Base-by-base conservation (phyloP, 2,888 invertebrate genomes). In the Heteromyza rotundicornis region DNA sequence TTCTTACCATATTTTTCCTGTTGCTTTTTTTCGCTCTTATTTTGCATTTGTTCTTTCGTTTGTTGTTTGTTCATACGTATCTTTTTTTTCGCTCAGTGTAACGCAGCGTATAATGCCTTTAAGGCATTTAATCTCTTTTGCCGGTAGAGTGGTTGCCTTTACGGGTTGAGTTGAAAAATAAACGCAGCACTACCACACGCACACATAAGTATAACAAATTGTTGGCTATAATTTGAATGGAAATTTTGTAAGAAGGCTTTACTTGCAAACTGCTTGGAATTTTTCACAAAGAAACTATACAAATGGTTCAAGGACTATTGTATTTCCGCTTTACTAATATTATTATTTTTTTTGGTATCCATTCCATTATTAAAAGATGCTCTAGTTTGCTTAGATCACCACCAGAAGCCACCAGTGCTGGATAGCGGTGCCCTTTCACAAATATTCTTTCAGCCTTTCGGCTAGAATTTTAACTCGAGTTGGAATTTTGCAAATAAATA, bases 121-220 rank as follows among this genome's bases (percentile, higher is more conserved):
- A 72, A 72, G 75, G 75, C 74, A 75, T 74, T 74, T 70, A 75
- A 75, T 75, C 75, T 75, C 75, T 74, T 73, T 75, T 74, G 73
- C n/a, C n/a, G n/a, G n/a, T 75, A 72, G 68, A 68, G 70, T 71
- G 74, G 64, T 63, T 69, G 35, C 57, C 55, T 60, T 60, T 60
- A 35, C 47, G 35, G 32, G 35, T 63, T 61, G 64, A 65, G 67
- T 65, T 69, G 71, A 63, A 65, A 66, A 63, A 66, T 60, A 56
- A 19, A 19, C 12, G 35, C 50, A 22, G 14, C 55, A 24, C 23
- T 12, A 24, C 51, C 20, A n/a, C n/a, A n/a, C n/a, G n/a, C n/a
- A n/a, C n/a, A n/a, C n/a, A n/a, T 59, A 52, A 27, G 59, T 65
- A 59, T 63, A 64, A 62, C 55, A 66, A 55, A 47, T 47, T 47